Evolutionary conservation across 2,113 vertebrate genomes (phyloP).

Genomic region (Dolichallabes microphthalmus): DNA sequence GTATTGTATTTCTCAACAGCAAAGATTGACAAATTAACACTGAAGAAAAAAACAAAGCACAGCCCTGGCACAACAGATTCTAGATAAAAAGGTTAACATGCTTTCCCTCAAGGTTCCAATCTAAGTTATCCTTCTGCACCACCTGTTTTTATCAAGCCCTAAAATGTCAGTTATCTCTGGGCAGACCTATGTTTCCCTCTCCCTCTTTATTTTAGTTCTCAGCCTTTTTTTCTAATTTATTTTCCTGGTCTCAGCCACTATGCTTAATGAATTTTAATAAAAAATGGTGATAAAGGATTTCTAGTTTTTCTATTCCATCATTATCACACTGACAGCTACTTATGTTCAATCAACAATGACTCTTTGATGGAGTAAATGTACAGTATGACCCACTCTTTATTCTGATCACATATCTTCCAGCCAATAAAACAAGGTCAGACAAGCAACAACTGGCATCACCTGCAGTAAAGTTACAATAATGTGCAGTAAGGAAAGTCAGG

Average conservation of each 20-base stretch:
- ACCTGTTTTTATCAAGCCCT: slow-evolving; percentile 18
- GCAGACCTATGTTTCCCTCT: not conserved
- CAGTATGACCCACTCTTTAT: slow-evolving; percentile 6
- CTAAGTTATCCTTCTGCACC: not conserved
- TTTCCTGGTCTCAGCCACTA: not conserved
- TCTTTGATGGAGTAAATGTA: not conserved
- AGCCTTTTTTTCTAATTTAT: not conserved
- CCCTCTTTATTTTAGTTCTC: not conserved
- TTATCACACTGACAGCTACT: not conserved
- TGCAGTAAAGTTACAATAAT: slow-evolving; percentile 10
- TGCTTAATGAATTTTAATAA: not conserved
- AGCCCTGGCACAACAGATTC: slow-evolving; percentile 6
- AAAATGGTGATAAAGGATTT: not conserved
- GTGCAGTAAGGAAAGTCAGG: slow-evolving; percentile 7
- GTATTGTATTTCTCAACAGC: slow-evolving; percentile 15
- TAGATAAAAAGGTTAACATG: slow-evolving; percentile 17
- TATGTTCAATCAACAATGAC: not conserved
- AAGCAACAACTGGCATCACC: slow-evolving; percentile 19
- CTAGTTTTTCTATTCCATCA: not conserved
- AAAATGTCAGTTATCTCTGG: not conserved
- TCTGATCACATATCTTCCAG: slow-evolving; percentile 26
- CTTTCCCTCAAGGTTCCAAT: slow-evolving; percentile 15
- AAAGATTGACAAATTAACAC: not conserved
- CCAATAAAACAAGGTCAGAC: slow-evolving; percentile 24
- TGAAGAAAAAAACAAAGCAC: not conserved